A percentile compares a stretch with the other conserved stretches of the same genome.
Conservation (phyloP, 2,888 invertebrate genomes). For the Synergus laeviventris region DNA sequence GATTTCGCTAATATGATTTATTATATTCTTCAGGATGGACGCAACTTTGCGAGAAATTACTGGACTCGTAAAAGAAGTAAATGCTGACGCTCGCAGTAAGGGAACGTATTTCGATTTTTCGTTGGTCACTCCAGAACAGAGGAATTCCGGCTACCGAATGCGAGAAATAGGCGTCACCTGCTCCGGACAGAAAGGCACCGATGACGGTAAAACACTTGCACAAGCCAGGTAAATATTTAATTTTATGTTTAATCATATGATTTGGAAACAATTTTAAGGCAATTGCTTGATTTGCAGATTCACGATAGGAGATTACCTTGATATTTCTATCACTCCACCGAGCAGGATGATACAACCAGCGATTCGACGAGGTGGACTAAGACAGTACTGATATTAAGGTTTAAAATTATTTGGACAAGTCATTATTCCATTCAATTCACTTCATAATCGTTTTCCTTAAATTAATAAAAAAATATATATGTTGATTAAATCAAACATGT, state of each 20-base stretch:
- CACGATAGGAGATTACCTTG: constrained; percentile 97
- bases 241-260: constrained; percentile 8
- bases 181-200: constrained; percentile 93
- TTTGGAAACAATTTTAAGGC: neutral
- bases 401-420: constrained; percentile 3
- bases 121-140: constrained; percentile 88
- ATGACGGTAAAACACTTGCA: constrained; percentile 94
- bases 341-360: constrained; percentile 85
- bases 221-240: constrained; percentile 78
- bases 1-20: neutral
- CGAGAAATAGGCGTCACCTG: constrained; percentile 96
- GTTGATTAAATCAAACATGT: no score
- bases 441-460: neutral
- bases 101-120: constrained; percentile 99
- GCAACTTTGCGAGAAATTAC: constrained; percentile 97
- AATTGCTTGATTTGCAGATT: constrained; percentile 79
- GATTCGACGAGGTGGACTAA: constrained; percentile 81
- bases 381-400: constrained; percentile 67
- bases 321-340: constrained; percentile 95
- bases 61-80: constrained; percentile 98
- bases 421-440: neutral
- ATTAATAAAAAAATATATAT: neutral
- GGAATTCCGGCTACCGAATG: constrained; percentile 90
- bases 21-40: constrained; percentile 81
- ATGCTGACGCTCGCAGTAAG: constrained; percentile 95